Evolutionary conservation across 2,113 vertebrate genomes (phyloP), one percentile per base, ranked within the genome.

Genomic region (Brachionichthys hirsutus): DNA sequence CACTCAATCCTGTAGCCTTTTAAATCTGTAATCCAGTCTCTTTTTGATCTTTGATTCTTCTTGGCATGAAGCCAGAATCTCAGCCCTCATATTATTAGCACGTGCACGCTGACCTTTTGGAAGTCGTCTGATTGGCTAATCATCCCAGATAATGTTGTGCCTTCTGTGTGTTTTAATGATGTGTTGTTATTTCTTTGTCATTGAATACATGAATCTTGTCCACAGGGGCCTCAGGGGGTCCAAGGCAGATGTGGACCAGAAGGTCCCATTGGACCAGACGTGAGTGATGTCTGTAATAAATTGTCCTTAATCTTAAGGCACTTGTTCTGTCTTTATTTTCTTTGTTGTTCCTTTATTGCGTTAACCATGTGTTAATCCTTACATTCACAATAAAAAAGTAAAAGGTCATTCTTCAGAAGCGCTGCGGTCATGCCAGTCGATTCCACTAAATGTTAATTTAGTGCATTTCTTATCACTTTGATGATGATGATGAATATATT

Each of bases 181-280:
- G 8, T 34, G 12, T 20, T 73, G 17, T 22, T 54, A 17, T 10
- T 24, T 20, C 10, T 1, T 2, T 54, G 30, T n/a, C 60, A 46
- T 19, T 19, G 8, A 57, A 57, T 13, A 20, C 24, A 62, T 56
- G 18, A 44, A 68, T 69, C 6, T 80, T 73, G 18, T 36, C 36
- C 79, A 45, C 69, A 96, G 94, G 94, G 94, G 0, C 65, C 86
- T 70, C 77, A 10, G 0, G 94, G 94, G 14, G 67, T 74, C 40
- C 90, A 91, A 79, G 94, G 94, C 24, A 66, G 42, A 0, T 7
- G 15, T 0, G 94, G 94, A 11, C 75, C 75, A 38, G 92, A 91
- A 54, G 94, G 94, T 2, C 68, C 86, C 1, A 1, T 45, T 12
- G 94, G 94, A 2, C 88, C 73, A 0, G 86, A 91, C 78, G 94